Conservation (phyloP, 2,797 vertebrate species). For the Anguilla anguilla region DNA sequence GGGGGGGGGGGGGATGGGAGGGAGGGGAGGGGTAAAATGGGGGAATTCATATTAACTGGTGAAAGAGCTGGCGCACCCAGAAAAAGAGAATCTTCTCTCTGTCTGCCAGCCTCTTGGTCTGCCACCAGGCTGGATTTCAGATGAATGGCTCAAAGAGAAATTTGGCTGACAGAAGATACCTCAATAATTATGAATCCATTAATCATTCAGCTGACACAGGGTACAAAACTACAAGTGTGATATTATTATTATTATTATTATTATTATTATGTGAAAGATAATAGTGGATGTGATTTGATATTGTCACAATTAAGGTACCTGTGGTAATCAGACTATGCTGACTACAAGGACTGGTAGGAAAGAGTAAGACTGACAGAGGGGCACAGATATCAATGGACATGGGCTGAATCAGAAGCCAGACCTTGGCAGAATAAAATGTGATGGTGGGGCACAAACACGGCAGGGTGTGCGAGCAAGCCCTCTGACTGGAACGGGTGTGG, state of each 20-base stretch:
- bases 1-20: too few relatives aligned
- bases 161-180: conserved; percentile 26
- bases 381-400: neutral
- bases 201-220: conserved; percentile 21
- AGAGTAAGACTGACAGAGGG: neutral
- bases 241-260: conserved; percentile 1
- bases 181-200: conserved; percentile 31
- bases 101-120: conserved; percentile 54
- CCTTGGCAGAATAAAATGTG: neutral
- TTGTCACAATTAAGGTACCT: neutral
- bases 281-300: neutral
- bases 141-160: conserved; percentile 35
- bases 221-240: neutral
- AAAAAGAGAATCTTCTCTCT: conserved; percentile 52
- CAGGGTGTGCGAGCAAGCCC: neutral
- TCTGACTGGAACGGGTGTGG: conserved; percentile 5
- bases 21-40: conserved; percentile 50
- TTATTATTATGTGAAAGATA: neutral
- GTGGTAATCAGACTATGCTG: conserved; percentile 6
- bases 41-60: conserved; percentile 66
- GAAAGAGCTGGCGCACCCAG: conserved; percentile 56
- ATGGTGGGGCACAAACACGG: conserved; percentile 4
- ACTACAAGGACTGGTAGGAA: conserved; percentile 14
- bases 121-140: conserved; percentile 49
- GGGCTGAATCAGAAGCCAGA: neutral